phyloP scores from a whole-genome alignment of 2,113 vertebrate species.

The Leucopternis melanops region DNA sequence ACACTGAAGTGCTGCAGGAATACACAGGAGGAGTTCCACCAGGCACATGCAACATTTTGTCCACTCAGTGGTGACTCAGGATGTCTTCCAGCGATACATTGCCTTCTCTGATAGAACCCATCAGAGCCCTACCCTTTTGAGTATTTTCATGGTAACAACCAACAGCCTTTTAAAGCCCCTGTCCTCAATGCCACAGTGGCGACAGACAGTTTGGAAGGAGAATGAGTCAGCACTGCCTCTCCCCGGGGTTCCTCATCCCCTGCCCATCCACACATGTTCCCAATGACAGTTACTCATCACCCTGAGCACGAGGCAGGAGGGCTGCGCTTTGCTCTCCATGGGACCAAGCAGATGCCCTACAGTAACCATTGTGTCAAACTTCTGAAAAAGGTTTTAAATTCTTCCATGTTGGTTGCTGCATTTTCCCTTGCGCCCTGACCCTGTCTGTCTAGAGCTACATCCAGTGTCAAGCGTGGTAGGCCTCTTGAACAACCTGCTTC shows the following conservation, averaged over 20 bases:
- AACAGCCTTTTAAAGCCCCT: neutral
- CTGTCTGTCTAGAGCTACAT: neutral
- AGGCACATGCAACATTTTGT: neutral
- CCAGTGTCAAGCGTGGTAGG: neutral
- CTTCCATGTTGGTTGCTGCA: neutral
- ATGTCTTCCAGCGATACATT: neutral
- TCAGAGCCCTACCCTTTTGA: neutral
- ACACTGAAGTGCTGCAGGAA: neutral
- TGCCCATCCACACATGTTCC: neutral
- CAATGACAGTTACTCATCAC: neutral
- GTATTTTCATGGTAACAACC: neutral
- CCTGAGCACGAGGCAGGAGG: neutral
- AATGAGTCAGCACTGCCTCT: neutral
- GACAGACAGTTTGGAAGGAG: neutral
- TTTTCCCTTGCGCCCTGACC: neutral
- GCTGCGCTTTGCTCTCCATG: fast-evolving
- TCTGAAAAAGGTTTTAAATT: neutral
- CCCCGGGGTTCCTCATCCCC: neutral
- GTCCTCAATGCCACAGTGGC: neutral
- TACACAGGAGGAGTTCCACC: neutral
- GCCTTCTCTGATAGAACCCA: neutral
- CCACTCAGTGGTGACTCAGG: neutral
- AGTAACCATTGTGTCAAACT: neutral
- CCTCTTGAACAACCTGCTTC: neutral
- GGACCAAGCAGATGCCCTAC: neutral